phyloP scores from a whole-genome alignment of 2,113 vertebrate species.

The Hydrochoerus hydrochaeris region DNA sequence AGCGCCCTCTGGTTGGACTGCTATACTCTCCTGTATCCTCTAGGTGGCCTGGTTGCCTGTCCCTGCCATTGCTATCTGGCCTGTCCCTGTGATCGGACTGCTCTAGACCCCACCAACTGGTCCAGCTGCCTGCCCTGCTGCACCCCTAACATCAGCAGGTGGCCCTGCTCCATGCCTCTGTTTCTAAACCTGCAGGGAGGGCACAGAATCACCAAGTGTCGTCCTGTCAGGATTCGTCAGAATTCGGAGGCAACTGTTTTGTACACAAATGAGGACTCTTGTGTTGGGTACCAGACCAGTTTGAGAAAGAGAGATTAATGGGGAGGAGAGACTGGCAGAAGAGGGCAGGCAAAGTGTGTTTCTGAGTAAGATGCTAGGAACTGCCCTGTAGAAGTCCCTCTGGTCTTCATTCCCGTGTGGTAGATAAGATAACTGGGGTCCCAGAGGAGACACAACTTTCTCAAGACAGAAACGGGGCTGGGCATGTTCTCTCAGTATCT shows the following conservation, averaged over 20 bases:
- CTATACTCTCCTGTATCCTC: neutral
- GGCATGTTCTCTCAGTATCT: neutral
- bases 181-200: neutral
- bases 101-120: neutral
- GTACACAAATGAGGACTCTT: neutral
- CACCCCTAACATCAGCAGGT: too few species aligned
- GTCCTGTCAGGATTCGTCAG: neutral
- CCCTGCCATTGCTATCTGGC: neutral
- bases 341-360: neutral
- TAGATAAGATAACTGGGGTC: neutral
- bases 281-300: neutral
- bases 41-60: neutral
- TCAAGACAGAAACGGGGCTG: neutral
- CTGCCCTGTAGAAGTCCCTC: neutral
- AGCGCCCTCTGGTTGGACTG: neutral
- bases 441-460: neutral
- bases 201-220: neutral
- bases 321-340: neutral
- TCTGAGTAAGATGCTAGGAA: neutral
- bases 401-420: neutral
- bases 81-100: neutral
- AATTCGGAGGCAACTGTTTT: neutral
- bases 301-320: neutral
- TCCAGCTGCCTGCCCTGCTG: neutral
- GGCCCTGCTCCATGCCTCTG: neutral